These are phyloP conservation scores for Caenorhabditis doughertyi DNA, from an alignment of 2,888 invertebrate genomes.

Conservation along the genomic window DNA sequence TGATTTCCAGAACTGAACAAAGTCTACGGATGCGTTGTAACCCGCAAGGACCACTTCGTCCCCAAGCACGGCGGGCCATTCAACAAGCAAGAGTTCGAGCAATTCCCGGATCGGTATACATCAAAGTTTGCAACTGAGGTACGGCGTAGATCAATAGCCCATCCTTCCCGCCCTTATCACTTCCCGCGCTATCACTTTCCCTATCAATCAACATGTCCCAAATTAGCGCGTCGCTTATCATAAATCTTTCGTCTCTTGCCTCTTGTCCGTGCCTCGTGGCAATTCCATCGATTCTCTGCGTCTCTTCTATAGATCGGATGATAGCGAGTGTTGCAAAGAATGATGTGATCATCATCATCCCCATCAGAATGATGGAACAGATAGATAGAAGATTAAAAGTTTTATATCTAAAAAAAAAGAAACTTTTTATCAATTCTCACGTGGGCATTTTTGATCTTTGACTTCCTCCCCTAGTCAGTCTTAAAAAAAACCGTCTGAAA, in stretches of 20 bases:
- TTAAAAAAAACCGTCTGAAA: too few species aligned
- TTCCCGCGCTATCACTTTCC: too few species aligned
- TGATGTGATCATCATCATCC: constrained; percentile 22
- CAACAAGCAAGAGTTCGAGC: constrained; percentile 92
- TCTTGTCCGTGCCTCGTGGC: constrained; percentile 33
- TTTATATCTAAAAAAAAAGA: too few species aligned
- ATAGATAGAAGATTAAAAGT: constrained; percentile 22
- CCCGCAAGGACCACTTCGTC: constrained; percentile 94
- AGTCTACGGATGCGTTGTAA: constrained; percentile 96
- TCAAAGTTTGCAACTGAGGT: constrained; percentile 96
- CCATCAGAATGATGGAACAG: background rate
- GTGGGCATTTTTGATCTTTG: constrained; percentile 16
- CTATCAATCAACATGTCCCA: too few species aligned
- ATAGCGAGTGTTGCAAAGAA: constrained; percentile 33
- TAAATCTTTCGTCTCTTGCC: constrained; percentile 16
- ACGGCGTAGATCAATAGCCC: too few species aligned
- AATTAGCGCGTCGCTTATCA: constrained; percentile 17
- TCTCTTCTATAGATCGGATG: constrained; percentile 3
- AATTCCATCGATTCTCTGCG: constrained; percentile 28
- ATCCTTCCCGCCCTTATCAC: too few species aligned
- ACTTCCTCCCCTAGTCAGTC: too few species aligned
- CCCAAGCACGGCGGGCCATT: constrained; percentile 93
- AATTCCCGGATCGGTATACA: constrained; percentile 93
- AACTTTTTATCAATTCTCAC: constrained; percentile 24
- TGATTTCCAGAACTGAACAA: constrained; percentile 92